Base-by-base conservation (phyloP, 2,113 vertebrate species). In the Excalfactoria chinensis region DNA sequence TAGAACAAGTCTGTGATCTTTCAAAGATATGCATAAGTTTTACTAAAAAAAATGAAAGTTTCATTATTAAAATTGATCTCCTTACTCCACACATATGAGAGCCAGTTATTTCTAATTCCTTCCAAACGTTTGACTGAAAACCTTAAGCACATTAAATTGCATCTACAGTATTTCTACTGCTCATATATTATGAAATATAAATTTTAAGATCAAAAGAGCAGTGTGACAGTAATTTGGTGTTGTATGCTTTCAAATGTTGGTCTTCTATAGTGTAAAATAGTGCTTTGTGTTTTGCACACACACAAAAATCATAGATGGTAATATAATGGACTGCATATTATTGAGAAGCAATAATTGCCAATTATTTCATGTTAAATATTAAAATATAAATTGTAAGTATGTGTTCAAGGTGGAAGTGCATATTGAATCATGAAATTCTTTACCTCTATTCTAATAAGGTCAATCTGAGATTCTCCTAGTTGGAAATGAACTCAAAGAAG, bases 51-150 rank as follows among this genome's bases (percentile, higher is more conserved):
- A 85, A 56, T 78, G 51, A 67, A 81, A 94, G 72, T 77, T 76
- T 55, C 2, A 26, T 70, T 26, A n/a, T 23, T 51, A 68, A 58
- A 91, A 90, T 37, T 8, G 0, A 32, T 49, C 8, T 85, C 37
- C 60, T 90, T 90, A 49, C 55, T 89, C 58, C 46, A 81, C 67
- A 66, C 59, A 73, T 87, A 64, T 68, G 84, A 46, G 46, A 51
- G 62, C 71, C 80, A 94, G 84, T 79, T 96, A 90, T 91, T 90
- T 95, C 78, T 88, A 87, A 93, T 94, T 46, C 40, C 49, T 97
- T 96, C 21, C 88, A 96, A 96, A 97, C 64, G 48, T 85, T 91
- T 96, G 85, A 84, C 86, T 94, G 70, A 93, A 96, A 96, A 84
- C 34, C 73, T 76, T 93, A 81, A 80, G 67, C 70, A 77, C 77